Evolutionary conservation across 2,113 vertebrate genomes (phyloP).

Genomic region (Nannospalax galili): DNA sequence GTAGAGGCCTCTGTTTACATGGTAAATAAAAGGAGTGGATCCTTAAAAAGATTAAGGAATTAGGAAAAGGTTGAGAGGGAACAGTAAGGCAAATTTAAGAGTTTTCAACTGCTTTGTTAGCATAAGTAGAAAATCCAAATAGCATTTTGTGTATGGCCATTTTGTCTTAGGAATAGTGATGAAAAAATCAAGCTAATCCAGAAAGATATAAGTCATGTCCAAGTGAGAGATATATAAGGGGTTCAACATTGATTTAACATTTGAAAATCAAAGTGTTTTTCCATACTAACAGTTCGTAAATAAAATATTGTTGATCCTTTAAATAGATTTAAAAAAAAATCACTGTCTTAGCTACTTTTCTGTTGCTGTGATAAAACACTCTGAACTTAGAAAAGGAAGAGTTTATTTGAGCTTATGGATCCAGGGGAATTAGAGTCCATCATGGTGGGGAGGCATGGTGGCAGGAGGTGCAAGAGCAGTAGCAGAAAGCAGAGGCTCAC

Average conservation of each 20-base stretch:
- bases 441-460: too few relatives aligned
- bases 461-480: too few relatives aligned
- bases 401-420: too few relatives aligned
- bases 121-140: not conserved
- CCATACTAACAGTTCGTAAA: not conserved
- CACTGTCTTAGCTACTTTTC: too few relatives aligned
- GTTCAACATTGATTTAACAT: not conserved
- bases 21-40: not conserved
- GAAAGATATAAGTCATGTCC: not conserved
- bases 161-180: not conserved
- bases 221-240: not conserved
- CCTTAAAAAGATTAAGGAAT: not conserved
- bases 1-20: not conserved
- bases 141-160: not conserved
- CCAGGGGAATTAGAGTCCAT: too few relatives aligned
- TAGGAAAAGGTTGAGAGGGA: not conserved
- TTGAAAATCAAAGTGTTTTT: not conserved
- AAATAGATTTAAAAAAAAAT: too few relatives aligned
- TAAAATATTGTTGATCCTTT: not conserved
- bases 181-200: not conserved
- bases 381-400: too few relatives aligned
- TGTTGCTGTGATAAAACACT: too few relatives aligned
- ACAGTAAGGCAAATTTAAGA: not conserved
- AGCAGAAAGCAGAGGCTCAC: too few relatives aligned
- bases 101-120: not conserved